These are phyloP conservation scores for Drosophila parthenogenetica DNA, from an alignment of 2,888 invertebrate genomes.

Conservation along the genomic window DNA sequence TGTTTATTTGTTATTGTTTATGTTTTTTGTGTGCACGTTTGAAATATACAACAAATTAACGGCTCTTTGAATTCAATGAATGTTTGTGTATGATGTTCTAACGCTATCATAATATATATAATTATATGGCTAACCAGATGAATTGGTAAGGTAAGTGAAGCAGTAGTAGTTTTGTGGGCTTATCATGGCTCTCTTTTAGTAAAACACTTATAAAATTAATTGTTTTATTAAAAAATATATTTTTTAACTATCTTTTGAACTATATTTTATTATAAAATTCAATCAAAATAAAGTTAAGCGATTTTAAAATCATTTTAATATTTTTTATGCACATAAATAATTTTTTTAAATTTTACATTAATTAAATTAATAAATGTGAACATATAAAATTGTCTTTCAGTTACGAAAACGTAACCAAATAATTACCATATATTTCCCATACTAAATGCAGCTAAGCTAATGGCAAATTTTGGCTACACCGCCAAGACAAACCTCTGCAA, in stretches of 20 bases:
- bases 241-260: too few species aligned
- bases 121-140: slow-evolving; percentile 1
- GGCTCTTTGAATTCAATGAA: slow-evolving; percentile 11
- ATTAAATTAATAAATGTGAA: too few species aligned
- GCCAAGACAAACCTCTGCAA: neutral
- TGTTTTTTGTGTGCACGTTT: slow-evolving; percentile 15
- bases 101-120: neutral
- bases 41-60: slow-evolving; percentile 13
- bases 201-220: neutral
- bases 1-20: slow-evolving; percentile 14
- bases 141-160: too few species aligned
- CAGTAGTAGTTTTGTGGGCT: neutral
- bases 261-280: too few species aligned
- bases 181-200: too few species aligned
- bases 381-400: neutral
- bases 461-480: neutral
- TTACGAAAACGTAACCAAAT: neutral
- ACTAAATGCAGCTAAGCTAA: neutral
- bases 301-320: too few species aligned
- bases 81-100: neutral
- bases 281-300: too few species aligned
- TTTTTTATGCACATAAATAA: too few species aligned
- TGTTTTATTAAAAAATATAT: too few species aligned
- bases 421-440: neutral
- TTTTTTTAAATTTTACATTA: too few species aligned